phyloP scores from a whole-genome alignment of 2,888 invertebrate genomes.

The Agrotis segetum region DNA sequence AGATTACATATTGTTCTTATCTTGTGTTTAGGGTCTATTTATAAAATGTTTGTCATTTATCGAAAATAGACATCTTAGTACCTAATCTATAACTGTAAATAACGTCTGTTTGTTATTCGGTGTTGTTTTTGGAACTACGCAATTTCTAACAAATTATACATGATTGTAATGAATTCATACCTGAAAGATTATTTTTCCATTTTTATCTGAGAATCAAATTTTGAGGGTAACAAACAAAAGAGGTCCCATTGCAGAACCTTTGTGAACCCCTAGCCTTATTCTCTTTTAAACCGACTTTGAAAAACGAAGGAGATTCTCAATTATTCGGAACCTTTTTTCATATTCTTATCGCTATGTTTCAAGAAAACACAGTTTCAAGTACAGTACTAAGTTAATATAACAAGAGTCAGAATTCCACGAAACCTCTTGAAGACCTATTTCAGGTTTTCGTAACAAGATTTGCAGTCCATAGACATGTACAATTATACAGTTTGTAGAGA shows the following conservation, averaged over 20 bases:
- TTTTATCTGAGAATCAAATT: background rate
- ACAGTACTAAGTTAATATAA: no score
- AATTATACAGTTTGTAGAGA: conserved; percentile 17
- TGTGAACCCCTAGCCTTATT: background rate
- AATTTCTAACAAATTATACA: no score
- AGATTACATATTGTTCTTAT: background rate
- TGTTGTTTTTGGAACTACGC: no score
- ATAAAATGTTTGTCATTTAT: background rate
- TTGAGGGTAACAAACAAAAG: background rate
- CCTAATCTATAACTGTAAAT: no score
- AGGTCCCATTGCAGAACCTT: background rate
- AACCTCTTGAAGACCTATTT: conserved; percentile 4
- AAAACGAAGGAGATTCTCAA: no score
- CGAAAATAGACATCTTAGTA: no score
- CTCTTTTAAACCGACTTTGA: background rate
- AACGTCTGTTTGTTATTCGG: no score
- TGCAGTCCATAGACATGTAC: conserved; percentile 22
- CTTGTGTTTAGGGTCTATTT: background rate
- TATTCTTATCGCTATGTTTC: no score
- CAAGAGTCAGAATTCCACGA: background rate
- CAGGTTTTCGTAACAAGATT: conserved; percentile 39
- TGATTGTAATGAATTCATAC: no score
- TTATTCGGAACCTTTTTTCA: no score
- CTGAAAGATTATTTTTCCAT: no score
- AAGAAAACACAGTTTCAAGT: no score